These are phyloP conservation scores for Aldrovandia affinis DNA, from an alignment of 2,797 vertebrate genomes.

Conservation along the genomic window DNA sequence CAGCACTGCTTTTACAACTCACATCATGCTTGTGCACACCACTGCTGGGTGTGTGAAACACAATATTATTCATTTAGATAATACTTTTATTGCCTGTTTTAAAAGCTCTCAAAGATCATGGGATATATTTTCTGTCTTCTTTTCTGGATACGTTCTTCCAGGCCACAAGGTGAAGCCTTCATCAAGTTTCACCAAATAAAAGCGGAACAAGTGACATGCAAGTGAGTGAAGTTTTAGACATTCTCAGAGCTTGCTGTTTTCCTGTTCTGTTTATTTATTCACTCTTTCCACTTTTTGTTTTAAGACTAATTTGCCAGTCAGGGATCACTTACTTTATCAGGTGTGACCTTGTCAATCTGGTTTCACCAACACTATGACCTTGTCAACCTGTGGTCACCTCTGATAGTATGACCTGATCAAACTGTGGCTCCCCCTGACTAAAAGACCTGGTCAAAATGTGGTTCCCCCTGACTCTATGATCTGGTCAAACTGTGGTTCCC, in stretches of 20 bases:
- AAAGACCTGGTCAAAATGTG: background rate
- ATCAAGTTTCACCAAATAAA: slow-evolving; percentile 56
- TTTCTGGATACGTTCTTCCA: slow-evolving; percentile 36
- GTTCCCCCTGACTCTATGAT: background rate
- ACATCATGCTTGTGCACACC: background rate
- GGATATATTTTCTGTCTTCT: background rate
- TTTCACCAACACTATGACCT: background rate
- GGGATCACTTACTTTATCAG: too few relatives aligned
- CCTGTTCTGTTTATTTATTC: background rate
- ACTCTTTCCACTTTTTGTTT: background rate
- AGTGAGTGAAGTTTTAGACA: slow-evolving; percentile 50
- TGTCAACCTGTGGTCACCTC: background rate
- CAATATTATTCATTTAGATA: too few relatives aligned
- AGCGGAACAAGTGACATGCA: slow-evolving; percentile 61
- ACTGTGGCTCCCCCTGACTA: background rate
- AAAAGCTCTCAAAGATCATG: background rate
- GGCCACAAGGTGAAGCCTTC: slow-evolving; percentile 60
- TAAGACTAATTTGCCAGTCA: background rate
- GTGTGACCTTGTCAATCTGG: too few relatives aligned
- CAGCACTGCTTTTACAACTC: background rate
- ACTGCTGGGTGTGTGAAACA: background rate
- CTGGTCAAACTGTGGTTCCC: background rate
- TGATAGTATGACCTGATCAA: background rate
- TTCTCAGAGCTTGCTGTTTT: background rate
- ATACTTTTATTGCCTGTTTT: background rate